phyloP scores from a whole-genome alignment of 2,888 invertebrate genomes.

The Drosophila colorata region DNA sequence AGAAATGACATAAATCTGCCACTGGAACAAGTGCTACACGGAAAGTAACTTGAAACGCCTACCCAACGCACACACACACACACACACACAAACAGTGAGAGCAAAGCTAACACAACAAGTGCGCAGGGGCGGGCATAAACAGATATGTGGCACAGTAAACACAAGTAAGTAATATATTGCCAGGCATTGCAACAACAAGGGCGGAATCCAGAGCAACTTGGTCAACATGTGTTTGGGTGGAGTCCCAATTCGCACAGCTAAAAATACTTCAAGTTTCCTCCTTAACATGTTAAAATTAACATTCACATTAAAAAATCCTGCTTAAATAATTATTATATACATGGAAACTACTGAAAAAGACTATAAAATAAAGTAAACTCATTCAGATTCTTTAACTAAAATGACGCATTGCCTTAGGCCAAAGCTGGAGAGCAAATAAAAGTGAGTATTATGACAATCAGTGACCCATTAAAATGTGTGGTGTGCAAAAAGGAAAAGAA shows the following conservation, averaged over 20 bases:
- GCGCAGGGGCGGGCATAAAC: constrained; percentile 12
- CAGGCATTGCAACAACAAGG: constrained; percentile 29
- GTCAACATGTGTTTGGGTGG: constrained; percentile 38
- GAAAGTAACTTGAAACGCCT: constrained; percentile 63
- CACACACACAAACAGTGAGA: constrained; percentile 16
- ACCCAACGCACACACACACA: constrained; percentile 21
- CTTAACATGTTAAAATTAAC: not conserved
- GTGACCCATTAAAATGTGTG: not conserved
- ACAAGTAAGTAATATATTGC: constrained; percentile 62
- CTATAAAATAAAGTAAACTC: not conserved
- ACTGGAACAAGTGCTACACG: constrained; percentile 61
- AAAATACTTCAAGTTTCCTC: not conserved
- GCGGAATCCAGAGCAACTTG: constrained; percentile 16
- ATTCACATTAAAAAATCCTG: not conserved
- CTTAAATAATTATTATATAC: not conserved
- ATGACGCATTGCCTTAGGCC: constrained; percentile 51
- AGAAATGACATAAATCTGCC: constrained; percentile 69
- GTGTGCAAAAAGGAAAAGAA: not conserved
- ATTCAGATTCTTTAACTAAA: constrained; percentile 14
- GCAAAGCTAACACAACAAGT: constrained; percentile 27
- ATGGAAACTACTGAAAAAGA: not conserved
- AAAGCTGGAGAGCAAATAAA: constrained; percentile 36
- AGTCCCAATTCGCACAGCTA: not conserved
- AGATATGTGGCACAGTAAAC: constrained; percentile 57
- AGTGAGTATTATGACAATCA: constrained; percentile 13